Evolutionary conservation across 2,888 invertebrate genomes (phyloP), one percentile per base, ranked within the genome.

Genomic region (Cerastis rubricosa): DNA sequence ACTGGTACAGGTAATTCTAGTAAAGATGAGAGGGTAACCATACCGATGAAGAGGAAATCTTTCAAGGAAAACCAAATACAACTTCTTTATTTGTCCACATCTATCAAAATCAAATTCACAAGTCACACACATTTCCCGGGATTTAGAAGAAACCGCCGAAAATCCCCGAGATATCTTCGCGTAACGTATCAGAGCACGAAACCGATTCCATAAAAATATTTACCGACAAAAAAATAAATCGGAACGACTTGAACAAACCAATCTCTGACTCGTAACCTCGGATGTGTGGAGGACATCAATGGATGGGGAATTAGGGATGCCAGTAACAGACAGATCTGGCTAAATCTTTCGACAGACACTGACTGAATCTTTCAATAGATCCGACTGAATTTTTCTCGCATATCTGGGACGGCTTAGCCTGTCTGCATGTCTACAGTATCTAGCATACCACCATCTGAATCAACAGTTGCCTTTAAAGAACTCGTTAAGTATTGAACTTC

Each of bases 181-280:
- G 2, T 25, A 65, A 57, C 35, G 19, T 57, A 67, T 19, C 61
- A 19, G 25, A 25, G 69, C 65, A 82, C 66, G 74, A 75, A 86
- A 85, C 67, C 25, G 63, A 83, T 83, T 80, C 70, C 35, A 78
- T 72, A 79, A 80, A 82, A 85, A 77, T 81, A 76, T 85, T 81
- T 82, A 79, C 84, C 40, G 61, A 76, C 40, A 77, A 68, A 83
- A n/a, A 84, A 79, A 83, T 80, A 81, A 71, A 81, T 77, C 76
- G 54, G 65, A 49, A 75, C 71, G 63, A 40, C 65, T 22, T 66
- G 69, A 81, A 74, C 49, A 74, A 75, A 74, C 63, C 67, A 69
- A 72, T 72, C 74, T 74, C 61, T 71, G 63, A 71, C 67, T 67
- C 72, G 74, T 71, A 77, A 71, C 70, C 81, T 49, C 61, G 14